phyloP scores from a whole-genome alignment of 37 sponge, comb jelly and placozoan genomes.

The Spongia lamella region DNA sequence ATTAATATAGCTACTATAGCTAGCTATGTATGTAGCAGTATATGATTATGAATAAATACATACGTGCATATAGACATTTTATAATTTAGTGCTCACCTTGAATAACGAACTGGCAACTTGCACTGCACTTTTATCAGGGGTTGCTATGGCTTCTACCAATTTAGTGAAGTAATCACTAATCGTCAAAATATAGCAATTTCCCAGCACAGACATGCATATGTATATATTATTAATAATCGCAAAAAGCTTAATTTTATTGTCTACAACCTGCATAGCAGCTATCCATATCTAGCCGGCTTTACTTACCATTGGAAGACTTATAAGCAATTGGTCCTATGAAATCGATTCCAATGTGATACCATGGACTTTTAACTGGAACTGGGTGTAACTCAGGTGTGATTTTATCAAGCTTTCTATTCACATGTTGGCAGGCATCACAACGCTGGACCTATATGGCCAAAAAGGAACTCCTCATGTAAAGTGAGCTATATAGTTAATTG shows the following conservation, averaged over 20 bases:
- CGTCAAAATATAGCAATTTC: conserved; percentile 51
- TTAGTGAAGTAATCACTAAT: conserved; percentile 76
- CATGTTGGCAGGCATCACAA: conserved; percentile 65
- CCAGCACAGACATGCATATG: too few species aligned
- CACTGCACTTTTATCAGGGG: conserved; percentile 41
- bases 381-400: conserved; percentile 65
- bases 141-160: conserved; percentile 59
- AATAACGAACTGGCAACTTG: conserved; percentile 39
- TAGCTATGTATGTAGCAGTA: neutral
- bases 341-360: conserved; percentile 76
- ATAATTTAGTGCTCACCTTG: conserved; percentile 40
- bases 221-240: too few species aligned
- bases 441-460: conserved; percentile 29
- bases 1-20: too few species aligned
- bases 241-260: too few species aligned
- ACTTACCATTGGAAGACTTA: too few species aligned
- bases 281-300: too few species aligned
- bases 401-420: conserved; percentile 38
- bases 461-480: conserved; percentile 3
- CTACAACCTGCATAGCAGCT: too few species aligned
- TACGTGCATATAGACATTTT: neutral
- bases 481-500: neutral
- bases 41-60: neutral
- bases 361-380: conserved; percentile 64
- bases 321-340: too few species aligned